phyloP scores from a whole-genome alignment of 23 tunicate genomes.

The Clavelina lepadiformis region DNA sequence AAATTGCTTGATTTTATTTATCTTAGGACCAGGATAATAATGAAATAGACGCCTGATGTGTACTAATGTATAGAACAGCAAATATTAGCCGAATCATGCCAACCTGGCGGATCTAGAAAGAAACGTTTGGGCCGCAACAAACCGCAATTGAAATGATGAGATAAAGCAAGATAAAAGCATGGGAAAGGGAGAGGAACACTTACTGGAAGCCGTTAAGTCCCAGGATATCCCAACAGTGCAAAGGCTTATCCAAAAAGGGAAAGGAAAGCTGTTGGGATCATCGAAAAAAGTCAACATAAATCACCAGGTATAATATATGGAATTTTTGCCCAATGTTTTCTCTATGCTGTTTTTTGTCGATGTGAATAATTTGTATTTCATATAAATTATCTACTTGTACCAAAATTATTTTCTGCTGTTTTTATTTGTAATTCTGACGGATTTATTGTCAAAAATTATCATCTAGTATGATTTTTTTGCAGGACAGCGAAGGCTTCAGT shows the following conservation, averaged over 20 bases:
- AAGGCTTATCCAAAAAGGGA: slow-evolving; percentile 34
- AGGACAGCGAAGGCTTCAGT: slow-evolving; percentile 43
- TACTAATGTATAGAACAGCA: too few species aligned
- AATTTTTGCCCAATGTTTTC: not conserved
- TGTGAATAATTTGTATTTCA: too few species aligned
- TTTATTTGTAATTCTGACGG: not conserved
- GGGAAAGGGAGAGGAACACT: slow-evolving; percentile 51
- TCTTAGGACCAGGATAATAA: too few species aligned
- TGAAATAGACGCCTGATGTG: too few species aligned
- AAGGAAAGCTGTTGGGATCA: slow-evolving; percentile 47
- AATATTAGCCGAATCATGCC: too few species aligned
- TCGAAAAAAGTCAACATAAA: slow-evolving; percentile 46
- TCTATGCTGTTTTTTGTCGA: not conserved
- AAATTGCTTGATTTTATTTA: too few species aligned
- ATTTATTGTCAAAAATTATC: not conserved
- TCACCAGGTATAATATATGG: slow-evolving; percentile 19
- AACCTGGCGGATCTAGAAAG: too few species aligned
- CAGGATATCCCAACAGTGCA: slow-evolving; percentile 40
- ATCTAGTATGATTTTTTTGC: not conserved
- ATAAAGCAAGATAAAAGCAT: too few species aligned
- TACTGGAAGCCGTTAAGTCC: slow-evolving; percentile 24
- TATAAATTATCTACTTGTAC: not conserved
- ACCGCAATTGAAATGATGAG: too few species aligned
- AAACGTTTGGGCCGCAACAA: too few species aligned
- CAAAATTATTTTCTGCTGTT: not conserved